Evolutionary conservation across 1,140 invertebrate genomes (phyloP), one percentile per base, ranked within the genome.

Genomic region (Temnothorax longispinosus): DNA sequence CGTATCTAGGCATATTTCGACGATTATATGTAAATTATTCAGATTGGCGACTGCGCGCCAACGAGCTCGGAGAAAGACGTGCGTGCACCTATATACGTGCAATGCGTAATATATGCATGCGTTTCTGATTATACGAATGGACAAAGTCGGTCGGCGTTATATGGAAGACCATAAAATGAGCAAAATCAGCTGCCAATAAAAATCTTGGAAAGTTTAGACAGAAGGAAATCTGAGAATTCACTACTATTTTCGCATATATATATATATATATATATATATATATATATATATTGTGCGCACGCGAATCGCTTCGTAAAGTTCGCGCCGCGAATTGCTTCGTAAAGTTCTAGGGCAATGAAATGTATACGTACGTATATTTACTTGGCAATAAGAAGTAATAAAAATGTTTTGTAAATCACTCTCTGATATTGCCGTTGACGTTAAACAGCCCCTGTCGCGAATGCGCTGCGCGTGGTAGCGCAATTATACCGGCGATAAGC

Each of bases 1-100:
- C 69, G 69, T 62, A 60, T 84, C 75, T 84, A 27, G 27, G 27
- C 69, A 50, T 27, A 75, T 84, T 84, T 84, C 69, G 69, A 60
- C 54, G 80, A 50, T 84, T 84, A 75, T 38, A 75, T 75, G 80
- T 50, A 82, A 74, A 82, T 82, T 74, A 84, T 62, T 74, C 69
- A 75, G 35, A 84, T 75, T 75, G 41, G 7, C n/a, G 80, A 11
- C 13, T 38, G n/a, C 50, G 64, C n/a, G 35, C 77, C 3, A 7
- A 41, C 78, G 8, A 21, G 10, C 35, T 41, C n/a, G 18, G 41
- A 35, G 38, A 72, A 81, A 81, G 38, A 74, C 27, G 13, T 75
- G 80, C 65, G 52, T 71, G 52, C 6, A 21, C 21, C 11, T 10
- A 21, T 50, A 0, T 41, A 44, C 21, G 64, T 27, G 27, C 27